Base-by-base conservation (phyloP, 2,797 vertebrate species). In the Anguilla megastoma region DNA sequence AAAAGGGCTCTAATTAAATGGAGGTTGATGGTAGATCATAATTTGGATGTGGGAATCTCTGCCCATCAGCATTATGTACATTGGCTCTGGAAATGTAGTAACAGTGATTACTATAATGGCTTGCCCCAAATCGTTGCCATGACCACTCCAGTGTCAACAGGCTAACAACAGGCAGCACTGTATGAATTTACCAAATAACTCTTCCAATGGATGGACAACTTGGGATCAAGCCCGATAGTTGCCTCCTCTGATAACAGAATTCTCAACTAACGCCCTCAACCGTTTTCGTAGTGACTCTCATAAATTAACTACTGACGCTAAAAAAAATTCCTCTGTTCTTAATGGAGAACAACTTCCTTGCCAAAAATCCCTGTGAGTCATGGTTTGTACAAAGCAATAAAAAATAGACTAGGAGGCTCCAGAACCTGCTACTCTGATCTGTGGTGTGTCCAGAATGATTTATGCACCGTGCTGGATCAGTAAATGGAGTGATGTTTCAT, bases 401-500 rank as follows among this genome's bases (percentile, higher is more conserved):
- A 82, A 82, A 82, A 41, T 14, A 50, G 79, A 50, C 21, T 16
- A 10, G 21, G 79, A 50, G n/a, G 41, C 45, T 82, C 8, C 79
- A 24, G 21, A 50, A 48, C 18, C 8, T 24, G 24, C 21, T 24
- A 21, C 45, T 82, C 18, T n/a, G 41, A 82, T 48, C 45, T 48
- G 79, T 50, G 45, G 45, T n/a, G 41, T 82, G 79, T 82, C 41
- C 18, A 50, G 45, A 82, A 50, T 82, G 45, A 82, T 82, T 82
- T 82, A 82, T 48, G 41, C 41, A 33, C 79, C 45, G 0, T 3
- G 79, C 74, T 21, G 12, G 33, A 82, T 48, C 79, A 50, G 79
- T 82, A 56, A 85, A 85, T n/a, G 84, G 36, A 85, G 30, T 21
- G 33, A 63, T 85, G 84, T 85, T 48, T 63, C 56, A 41, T 85